Base-by-base conservation (phyloP, 2,113 vertebrate genomes). In the Sturnus vulgaris region DNA sequence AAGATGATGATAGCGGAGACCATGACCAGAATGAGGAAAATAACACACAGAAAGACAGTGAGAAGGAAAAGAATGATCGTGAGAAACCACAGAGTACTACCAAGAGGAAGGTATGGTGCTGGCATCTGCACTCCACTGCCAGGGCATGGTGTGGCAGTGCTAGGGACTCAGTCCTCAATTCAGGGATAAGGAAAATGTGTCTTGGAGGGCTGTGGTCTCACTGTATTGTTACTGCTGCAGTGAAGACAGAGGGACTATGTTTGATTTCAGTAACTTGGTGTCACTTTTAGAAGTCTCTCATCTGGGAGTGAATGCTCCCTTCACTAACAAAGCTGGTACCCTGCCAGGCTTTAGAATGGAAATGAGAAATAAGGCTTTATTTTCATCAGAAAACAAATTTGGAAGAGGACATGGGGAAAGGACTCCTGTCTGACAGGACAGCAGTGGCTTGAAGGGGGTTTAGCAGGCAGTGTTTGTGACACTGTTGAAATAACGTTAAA, bases 1-100 rank as follows among this genome's bases (percentile, higher is more conserved):
- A 98, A 97, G 98, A 98, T 96, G 98, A 98, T 42, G 98, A 98
- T 88, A 98, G 98, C 57, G 98, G 98, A 95, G 98, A 98, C 93
- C 98, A 98, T 90, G 98, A 98, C 94, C 98, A 98, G 96, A 98
- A 98, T 30, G 98, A 98, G 96, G 98, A 98, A 94, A 98, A 98
- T 97, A 98, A 97, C 97, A 97, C 98, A 98, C 98, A 98, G 98
- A 98, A 98, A 98, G 98, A 98, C 96, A 95, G 98, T 98, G 98
- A 98, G 98, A 98, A 98, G 98, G 98, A 98, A 98, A 98, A 98
- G 97, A 97, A 81, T 0, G 98, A 98, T 44, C 97, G 97, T 40
- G 98, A 98, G 90, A 98, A 98, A 64, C 92, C 94, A 70, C 98
- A 98, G 95, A 97, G 90, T 79, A 97, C 96, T 64, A 95, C 95